Evolutionary conservation across 2,888 invertebrate species (phyloP).

Genomic region (Pyralis farinalis): DNA sequence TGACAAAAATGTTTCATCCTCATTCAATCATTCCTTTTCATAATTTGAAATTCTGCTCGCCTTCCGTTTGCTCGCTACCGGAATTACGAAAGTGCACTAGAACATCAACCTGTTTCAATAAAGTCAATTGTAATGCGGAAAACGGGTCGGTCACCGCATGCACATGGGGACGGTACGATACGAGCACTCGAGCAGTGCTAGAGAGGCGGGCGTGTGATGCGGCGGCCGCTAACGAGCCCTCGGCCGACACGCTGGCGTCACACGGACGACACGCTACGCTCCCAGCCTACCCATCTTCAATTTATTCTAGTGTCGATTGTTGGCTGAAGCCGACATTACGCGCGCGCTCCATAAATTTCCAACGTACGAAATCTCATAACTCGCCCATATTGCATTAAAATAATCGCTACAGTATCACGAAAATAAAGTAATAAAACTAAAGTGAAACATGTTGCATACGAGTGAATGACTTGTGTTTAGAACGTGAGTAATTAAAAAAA

Average conservation of each 20-base stretch:
- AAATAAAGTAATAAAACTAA: slow-evolving; percentile 3
- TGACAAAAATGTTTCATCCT: no score
- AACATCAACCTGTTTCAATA: slow-evolving; percentile 38
- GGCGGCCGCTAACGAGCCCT: slow-evolving; percentile 3
- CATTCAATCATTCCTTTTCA: no score
- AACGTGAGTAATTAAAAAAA: slow-evolving; percentile 3
- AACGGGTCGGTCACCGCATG: slow-evolving; percentile 16
- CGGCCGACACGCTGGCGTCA: not conserved
- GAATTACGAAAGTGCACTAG: slow-evolving; percentile 33
- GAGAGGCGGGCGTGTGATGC: slow-evolving; percentile 1
- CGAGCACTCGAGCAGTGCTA: slow-evolving; percentile 1
- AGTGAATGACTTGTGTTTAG: slow-evolving; percentile 6
- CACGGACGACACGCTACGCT: not conserved
- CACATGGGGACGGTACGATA: no score
- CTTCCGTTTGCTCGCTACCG: not conserved
- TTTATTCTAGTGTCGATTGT: slow-evolving; percentile 1
- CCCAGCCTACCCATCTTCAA: not conserved
- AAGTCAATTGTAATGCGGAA: slow-evolving; percentile 38
- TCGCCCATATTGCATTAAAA: slow-evolving; percentile 1
- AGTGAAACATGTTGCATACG: not conserved
- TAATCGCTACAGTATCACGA: not conserved
- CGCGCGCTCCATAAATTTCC: not conserved
- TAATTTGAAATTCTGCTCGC: no score
- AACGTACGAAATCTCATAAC: not conserved
- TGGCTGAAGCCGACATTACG: slow-evolving; percentile 2